phyloP scores from a whole-genome alignment of 2,888 invertebrate genomes.

The Agrypnus murinus region DNA sequence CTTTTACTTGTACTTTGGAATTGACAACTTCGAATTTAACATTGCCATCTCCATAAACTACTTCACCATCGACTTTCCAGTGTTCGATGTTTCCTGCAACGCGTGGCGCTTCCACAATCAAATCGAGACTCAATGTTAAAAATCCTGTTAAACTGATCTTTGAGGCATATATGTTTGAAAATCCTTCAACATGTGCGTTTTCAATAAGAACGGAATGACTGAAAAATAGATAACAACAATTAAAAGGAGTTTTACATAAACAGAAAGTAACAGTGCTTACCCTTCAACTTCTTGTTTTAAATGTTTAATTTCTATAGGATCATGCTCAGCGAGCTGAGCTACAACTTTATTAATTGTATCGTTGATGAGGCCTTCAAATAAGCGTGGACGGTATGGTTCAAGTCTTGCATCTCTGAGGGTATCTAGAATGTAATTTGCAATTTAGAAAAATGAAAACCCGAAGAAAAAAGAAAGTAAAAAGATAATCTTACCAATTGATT shows the following conservation, averaged over 20 bases:
- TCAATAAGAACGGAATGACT: background rate
- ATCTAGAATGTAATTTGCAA: no score
- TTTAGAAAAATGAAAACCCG: no score
- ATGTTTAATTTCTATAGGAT: background rate
- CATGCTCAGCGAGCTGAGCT: background rate
- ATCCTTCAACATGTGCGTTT: background rate
- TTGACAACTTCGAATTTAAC: background rate
- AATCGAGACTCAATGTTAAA: background rate
- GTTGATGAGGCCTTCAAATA: constrained; percentile 5
- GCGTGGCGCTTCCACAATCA: background rate
- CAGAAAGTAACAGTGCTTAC: background rate
- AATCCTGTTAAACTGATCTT: background rate
- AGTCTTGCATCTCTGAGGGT: no score
- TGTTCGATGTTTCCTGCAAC: background rate
- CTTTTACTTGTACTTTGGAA: background rate
- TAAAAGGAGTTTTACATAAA: no score
- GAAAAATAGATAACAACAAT: no score
- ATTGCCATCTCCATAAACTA: background rate
- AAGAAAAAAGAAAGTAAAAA: no score
- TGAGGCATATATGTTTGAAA: background rate
- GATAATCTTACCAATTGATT: no score
- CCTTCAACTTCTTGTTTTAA: background rate
- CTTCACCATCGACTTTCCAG: background rate
- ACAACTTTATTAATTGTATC: background rate
- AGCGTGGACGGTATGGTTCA: no score